These are phyloP conservation scores for Stenchaetothrips biformis DNA, from an alignment of 2,888 invertebrate genomes.

Conservation along the genomic window DNA sequence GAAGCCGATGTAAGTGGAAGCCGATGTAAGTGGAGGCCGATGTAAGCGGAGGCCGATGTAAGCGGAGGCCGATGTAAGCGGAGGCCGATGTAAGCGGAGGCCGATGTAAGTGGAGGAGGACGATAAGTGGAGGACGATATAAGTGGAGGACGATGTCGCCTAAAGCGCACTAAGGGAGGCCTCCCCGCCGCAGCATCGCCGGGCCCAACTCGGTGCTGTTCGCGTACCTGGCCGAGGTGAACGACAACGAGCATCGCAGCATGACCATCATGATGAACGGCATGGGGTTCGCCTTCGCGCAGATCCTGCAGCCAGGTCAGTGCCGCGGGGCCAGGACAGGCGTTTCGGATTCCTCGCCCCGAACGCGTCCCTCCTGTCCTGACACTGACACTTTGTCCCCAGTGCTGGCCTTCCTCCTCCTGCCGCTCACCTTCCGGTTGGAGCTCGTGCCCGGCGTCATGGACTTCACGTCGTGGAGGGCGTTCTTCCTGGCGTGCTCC, in stretches of 20 bases:
- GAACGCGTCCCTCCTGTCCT: too few species aligned
- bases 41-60: too few species aligned
- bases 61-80: too few species aligned
- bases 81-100: too few species aligned
- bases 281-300: neutral
- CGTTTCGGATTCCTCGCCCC: too few species aligned
- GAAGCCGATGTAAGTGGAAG: too few species aligned
- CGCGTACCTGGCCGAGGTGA: conserved; percentile 45
- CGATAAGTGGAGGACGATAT: too few species aligned
- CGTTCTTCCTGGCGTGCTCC: neutral
- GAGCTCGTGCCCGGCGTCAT: neutral
- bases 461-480: neutral
- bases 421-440: neutral
- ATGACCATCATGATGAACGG: neutral
- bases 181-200: conserved; percentile 40
- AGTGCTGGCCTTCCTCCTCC: neutral
- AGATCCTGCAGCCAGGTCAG: neutral
- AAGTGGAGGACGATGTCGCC: too few species aligned
- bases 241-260: conserved; percentile 41
- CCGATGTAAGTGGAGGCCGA: too few species aligned
- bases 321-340: neutral
- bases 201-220: conserved; percentile 44
- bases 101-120: too few species aligned
- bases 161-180: neutral
- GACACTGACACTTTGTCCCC: neutral